Base-by-base conservation (phyloP, 2,113 vertebrate species). In the Platichthys stellatus region DNA sequence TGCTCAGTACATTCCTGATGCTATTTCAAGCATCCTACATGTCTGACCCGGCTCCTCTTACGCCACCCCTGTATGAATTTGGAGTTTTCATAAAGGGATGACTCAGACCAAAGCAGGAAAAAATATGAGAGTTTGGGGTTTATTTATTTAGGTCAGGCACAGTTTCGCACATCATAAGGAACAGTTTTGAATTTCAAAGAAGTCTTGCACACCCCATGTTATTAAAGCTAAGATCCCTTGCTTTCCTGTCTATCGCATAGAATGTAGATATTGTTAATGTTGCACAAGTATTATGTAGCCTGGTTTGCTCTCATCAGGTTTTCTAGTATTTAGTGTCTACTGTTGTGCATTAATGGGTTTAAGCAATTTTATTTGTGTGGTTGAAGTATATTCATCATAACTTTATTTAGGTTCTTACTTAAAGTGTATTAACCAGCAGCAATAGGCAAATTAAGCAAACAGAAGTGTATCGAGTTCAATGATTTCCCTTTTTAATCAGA, bases 21-120 rank as follows among this genome's bases (percentile, higher is more conserved):
- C 90, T 90, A 91, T 92, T 93, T 88, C 81, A 88, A 85, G 84
- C 80, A 69, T 84, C 82, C 75, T 76, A 54, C 60, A 65, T 70
- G 82, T 85, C 88, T 82, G 76, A 63, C 78, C 78, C 31, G 72
- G 73, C 64, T 69, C 71, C 58, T 76, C 87, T 78, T 66, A 45
- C 63, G 71, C 76, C 69, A 31, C 63, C 69, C 62, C 12, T 24
- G 54, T 21, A 57, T 88, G 81, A 86, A 74, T 83, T 40, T 58
- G 31, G 72, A 69, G 67, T 86, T 88, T 86, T 85, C 40, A 61
- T 67, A 76, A 83, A 82, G 57, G 60, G 73, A 79, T 92, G 86
- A 90, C 38, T 90, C 82, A 64, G 74, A 72, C 72, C 68, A 51
- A 59, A 82, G 77, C 31, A 31, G 31, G 31, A 31, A 1, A 7